Base-by-base conservation (phyloP, 2,797 vertebrate genomes). In the Lepilemur septentrionalis region DNA sequence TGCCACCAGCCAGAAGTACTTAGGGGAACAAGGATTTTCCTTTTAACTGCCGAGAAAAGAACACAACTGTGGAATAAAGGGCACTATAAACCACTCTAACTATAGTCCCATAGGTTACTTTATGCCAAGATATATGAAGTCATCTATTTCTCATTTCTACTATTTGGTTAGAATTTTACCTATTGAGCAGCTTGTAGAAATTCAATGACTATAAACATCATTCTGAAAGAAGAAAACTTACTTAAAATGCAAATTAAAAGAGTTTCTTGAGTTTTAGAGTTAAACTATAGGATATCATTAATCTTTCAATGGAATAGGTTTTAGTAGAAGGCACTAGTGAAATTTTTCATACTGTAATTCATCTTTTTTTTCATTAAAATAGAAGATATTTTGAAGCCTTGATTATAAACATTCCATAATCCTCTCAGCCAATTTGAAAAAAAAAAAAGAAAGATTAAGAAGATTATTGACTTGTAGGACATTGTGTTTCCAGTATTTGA, bases 81-180 rank as follows among this genome's bases (percentile, higher is more conserved):
- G 55, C n/a, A 46, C 13, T 91, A 43, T 81, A 92, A 90, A 73
- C 67, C 12, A 83, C 11, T 91, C n/a, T 70, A 52, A 80, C 59
- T 82, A 41, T 81, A 46, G 38, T 35, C 30, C 8, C 15, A 55
- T 78, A 75, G 18, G 23, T 92, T 94, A 90, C 32, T 65, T 91
- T 95, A 91, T 92, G 57, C 32, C 52, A 87, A 94, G 32, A 76
- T 87, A 38, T 69, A 70, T 63, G 32, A 96, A 96, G 61, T 72
- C 38, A 94, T 95, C 83, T 94, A 83, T 83, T 93, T 93, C 70
- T 93, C 48, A 85, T 84, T 94, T n/a, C 30, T 76, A 72, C 55
- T 86, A 13, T 91, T 94, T 86, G 43, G 23, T 78, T 96, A 81
- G 41, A 90, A 80, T 88, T 91, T 94, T 73, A 86, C 50, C 73